Conservation (phyloP, 1,140 invertebrate genomes). For the Neotoxoptera formosana region DNA sequence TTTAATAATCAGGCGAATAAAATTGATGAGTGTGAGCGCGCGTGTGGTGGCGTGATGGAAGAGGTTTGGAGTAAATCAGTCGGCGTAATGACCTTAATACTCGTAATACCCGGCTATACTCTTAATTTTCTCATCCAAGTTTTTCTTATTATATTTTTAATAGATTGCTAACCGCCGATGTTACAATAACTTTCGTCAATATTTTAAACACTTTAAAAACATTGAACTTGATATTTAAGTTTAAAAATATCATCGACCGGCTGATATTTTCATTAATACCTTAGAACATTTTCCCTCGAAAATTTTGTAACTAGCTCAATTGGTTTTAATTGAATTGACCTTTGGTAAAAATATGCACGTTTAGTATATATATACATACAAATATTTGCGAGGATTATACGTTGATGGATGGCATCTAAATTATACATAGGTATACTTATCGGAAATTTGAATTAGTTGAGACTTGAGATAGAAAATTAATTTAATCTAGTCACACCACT, state of each 20-base stretch:
- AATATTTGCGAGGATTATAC: neutral
- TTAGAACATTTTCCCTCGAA: neutral
- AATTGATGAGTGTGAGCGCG: conserved; percentile 16
- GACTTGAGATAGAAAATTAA: neutral
- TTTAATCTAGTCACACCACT: neutral
- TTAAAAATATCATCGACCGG: neutral
- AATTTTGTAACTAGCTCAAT: conserved; percentile 15
- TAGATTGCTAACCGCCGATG: neutral
- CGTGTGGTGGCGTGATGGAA: conserved; percentile 41
- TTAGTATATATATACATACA: neutral
- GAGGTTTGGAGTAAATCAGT: conserved; percentile 36
- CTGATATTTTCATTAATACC: conserved; percentile 32
- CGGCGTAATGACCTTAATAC: conserved; percentile 36
- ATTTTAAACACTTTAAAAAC: too few species aligned
- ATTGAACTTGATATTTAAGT: neutral
- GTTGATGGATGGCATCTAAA: neutral
- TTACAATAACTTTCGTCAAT: neutral
- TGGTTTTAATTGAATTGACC: conserved; percentile 39
- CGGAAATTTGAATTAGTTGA: neutral
- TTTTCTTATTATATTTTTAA: conserved; percentile 1
- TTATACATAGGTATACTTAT: neutral
- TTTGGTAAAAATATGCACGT: neutral
- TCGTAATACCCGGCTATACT: neutral
- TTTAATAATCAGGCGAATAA: conserved; percentile 24
- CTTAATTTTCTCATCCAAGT: neutral